phyloP scores from a whole-genome alignment of 2,113 vertebrate species.

The Chionis minor region DNA sequence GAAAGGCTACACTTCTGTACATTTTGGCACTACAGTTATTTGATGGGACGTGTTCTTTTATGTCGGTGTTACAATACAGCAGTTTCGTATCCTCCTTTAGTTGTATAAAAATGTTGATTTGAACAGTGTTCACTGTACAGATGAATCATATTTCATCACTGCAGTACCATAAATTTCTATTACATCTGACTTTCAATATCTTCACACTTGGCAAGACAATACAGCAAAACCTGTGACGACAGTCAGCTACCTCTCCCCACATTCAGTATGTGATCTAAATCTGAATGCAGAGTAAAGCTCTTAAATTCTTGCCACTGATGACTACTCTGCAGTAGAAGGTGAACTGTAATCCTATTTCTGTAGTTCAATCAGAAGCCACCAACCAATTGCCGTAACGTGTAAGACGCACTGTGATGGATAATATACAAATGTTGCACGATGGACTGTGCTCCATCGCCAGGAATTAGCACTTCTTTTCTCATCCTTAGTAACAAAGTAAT shows the following conservation, averaged over 20 bases:
- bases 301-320: background rate
- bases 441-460: background rate
- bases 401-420: background rate
- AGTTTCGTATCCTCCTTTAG: background rate
- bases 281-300: background rate
- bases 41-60: background rate
- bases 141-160: background rate
- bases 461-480: background rate
- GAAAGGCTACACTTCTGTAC: background rate
- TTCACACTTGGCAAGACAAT: background rate
- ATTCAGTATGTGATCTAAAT: background rate
- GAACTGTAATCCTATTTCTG: rapidly evolving
- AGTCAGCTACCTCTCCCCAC: background rate
- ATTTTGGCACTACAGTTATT: background rate
- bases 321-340: background rate
- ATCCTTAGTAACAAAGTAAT: background rate
- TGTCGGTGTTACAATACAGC: background rate
- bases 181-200: background rate
- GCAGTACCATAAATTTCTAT: background rate
- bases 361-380: background rate
- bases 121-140: background rate
- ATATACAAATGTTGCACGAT: background rate
- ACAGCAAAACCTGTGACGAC: background rate
- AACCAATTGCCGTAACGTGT: background rate
- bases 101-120: background rate